A percentile compares a stretch with the other conserved stretches of the same genome.
These are phyloP conservation scores for Lycophotia porphyrea DNA, from an alignment of 2,888 invertebrate species.

Conservation along the genomic window DNA sequence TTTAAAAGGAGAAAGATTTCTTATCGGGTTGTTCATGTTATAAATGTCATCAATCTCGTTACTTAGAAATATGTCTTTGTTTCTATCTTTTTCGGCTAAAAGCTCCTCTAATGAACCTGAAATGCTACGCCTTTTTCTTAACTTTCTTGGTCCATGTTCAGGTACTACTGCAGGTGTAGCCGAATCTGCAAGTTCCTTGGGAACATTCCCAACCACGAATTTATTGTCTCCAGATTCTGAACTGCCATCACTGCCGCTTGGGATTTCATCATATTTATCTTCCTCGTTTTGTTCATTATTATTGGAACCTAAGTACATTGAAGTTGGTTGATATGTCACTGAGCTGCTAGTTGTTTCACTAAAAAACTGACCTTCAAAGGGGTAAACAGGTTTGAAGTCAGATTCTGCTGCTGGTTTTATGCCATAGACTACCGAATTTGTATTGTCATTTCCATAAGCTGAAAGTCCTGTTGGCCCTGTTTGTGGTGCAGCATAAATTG, in stretches of 20 bases:
- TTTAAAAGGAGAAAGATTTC: conserved; percentile 71
- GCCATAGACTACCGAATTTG: conserved; percentile 85
- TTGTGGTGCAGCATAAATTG: conserved; percentile 86
- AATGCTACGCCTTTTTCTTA: conserved; percentile 81
- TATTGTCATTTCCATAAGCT: conserved; percentile 81
- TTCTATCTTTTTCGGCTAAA: conserved; percentile 79
- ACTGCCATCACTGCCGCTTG: conserved; percentile 69
- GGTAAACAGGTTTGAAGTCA: conserved; percentile 87
- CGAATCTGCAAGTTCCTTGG: conserved; percentile 89
- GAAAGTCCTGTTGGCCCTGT: conserved; percentile 80
- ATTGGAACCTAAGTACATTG: conserved; percentile 87
- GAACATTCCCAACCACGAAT: conserved; percentile 92
- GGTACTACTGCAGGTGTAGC: conserved; percentile 91
- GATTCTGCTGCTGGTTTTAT: conserved; percentile 84
- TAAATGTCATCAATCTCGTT: conserved; percentile 87
- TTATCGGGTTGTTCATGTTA: conserved; percentile 67
- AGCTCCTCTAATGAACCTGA: conserved; percentile 84
- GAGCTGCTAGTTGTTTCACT: conserved; percentile 84
- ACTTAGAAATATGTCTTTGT: conserved; percentile 85
- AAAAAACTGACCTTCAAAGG: conserved; percentile 84
- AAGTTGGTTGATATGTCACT: conserved; percentile 84
- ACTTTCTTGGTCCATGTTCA: conserved; percentile 91
- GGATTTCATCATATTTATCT: conserved; percentile 79
- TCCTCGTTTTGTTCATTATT: conserved; percentile 78
- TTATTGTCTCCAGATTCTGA: conserved; percentile 83